Evolutionary conservation across 2,113 vertebrate species (phyloP).

Genomic region (Oryzias melastigma): DNA sequence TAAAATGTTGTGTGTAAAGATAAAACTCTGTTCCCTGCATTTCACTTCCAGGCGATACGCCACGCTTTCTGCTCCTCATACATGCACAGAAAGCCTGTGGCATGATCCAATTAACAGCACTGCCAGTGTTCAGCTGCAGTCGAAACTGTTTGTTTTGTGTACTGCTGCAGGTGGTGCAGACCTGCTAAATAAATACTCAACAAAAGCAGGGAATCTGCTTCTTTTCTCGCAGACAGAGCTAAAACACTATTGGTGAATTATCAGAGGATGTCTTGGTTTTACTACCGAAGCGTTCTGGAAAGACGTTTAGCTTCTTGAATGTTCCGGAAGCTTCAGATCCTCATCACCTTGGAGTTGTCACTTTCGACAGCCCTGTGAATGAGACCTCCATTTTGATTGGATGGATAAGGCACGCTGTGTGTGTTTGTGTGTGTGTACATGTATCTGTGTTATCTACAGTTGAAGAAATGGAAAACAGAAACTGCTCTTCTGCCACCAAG

Average conservation of each 20-base stretch:
- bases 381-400: conserved; percentile 54
- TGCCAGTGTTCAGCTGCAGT: background rate
- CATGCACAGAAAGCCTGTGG: background rate
- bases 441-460: conserved; percentile 17
- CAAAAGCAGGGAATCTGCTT: no score
- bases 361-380: conserved; percentile 9
- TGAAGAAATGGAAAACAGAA: conserved; percentile 20
- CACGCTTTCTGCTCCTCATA: background rate
- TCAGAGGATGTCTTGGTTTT: background rate
- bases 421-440: conserved; percentile 4
- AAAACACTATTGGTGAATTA: background rate
- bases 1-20: no score
- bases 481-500: conserved; percentile 56
- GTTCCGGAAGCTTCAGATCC: background rate
- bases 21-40: background rate
- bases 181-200: no score
- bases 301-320: background rate
- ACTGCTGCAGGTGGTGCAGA: background rate
- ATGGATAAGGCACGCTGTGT: conserved; percentile 8
- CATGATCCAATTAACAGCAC: background rate
- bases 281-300: background rate
- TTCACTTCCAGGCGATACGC: background rate
- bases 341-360: background rate
- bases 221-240: no score
- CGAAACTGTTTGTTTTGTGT: background rate